phyloP scores from a whole-genome alignment of 2,113 vertebrate species.

The Scopus umbretta region DNA sequence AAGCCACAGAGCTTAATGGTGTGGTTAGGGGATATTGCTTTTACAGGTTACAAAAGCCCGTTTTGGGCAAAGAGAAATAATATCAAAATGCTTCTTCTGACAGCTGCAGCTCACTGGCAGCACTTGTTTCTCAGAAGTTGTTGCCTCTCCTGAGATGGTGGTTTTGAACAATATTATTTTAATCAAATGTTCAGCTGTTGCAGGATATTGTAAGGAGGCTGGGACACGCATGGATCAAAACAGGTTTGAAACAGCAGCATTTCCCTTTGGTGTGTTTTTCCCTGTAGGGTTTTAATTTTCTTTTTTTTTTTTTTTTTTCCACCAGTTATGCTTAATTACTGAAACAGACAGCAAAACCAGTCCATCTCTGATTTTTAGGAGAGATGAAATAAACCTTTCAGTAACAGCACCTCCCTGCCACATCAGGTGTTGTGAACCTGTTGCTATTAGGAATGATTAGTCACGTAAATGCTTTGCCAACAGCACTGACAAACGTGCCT shows the following conservation, averaged over 20 bases:
- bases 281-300: background rate
- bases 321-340: background rate
- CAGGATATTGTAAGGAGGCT: background rate
- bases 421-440: background rate
- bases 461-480: background rate
- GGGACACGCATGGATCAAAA: background rate
- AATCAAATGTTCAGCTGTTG: fast-evolving
- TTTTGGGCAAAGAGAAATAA: background rate
- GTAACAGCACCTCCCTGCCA: background rate
- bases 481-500: background rate
- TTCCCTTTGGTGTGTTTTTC: background rate
- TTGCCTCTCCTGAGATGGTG: background rate
- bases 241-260: background rate
- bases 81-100: background rate
- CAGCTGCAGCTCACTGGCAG: background rate
- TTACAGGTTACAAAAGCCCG: background rate
- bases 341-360: background rate
- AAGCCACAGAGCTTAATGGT: background rate
- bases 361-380: background rate
- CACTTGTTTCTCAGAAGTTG: background rate
- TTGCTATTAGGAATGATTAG: background rate
- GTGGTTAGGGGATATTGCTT: background rate
- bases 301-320: background rate
- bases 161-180: background rate
- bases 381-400: background rate